Evolutionary conservation across 2,113 vertebrate genomes (phyloP).

Genomic region (Oncorhynchus clarkii): DNA sequence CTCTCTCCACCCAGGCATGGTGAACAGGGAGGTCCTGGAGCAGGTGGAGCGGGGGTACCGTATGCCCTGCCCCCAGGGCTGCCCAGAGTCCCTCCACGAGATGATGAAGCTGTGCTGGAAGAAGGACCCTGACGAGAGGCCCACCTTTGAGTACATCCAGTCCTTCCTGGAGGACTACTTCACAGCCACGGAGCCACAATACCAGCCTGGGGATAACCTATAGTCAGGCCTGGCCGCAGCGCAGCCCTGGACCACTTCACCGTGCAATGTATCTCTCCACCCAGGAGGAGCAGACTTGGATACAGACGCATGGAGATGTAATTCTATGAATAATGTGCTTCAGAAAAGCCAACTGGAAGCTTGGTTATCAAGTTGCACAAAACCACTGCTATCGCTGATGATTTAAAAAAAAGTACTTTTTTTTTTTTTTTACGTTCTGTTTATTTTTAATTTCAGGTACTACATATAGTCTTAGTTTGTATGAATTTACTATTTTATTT

Average conservation of each 20-base stretch:
- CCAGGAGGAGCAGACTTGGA: neutral
- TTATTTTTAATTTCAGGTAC: slow-evolving; percentile 45
- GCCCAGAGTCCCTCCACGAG: slow-evolving; percentile 92
- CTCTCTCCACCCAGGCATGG: slow-evolving; percentile 80
- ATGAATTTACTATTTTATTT: slow-evolving; percentile 14
- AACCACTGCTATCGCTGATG: slow-evolving; percentile 71
- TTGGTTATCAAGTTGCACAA: slow-evolving; percentile 73
- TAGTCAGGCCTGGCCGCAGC: slow-evolving; percentile 68
- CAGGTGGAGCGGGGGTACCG: slow-evolving; percentile 94
- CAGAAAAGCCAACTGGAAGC: slow-evolving; percentile 79
- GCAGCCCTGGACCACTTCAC: slow-evolving; percentile 27
- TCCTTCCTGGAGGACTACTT: slow-evolving; percentile 97
- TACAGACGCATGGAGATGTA: neutral
- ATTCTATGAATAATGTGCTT: slow-evolving; percentile 53
- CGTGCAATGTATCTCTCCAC: slow-evolving; percentile 36
- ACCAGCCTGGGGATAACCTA: slow-evolving; percentile 96
- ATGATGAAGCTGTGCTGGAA: slow-evolving; percentile 97
- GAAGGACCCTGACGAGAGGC: slow-evolving; percentile 94
- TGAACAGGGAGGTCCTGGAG: slow-evolving; percentile 93
- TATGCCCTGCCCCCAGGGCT: slow-evolving; percentile 94
- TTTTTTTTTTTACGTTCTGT: slow-evolving; percentile 5
- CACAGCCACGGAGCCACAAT: slow-evolving; percentile 95
- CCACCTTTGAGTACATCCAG: slow-evolving; percentile 96
- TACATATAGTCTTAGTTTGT: slow-evolving; percentile 32
- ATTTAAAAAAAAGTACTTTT: neutral